phyloP scores from a whole-genome alignment of 2,113 vertebrate genomes.

The Henicopernis longicauda region DNA sequence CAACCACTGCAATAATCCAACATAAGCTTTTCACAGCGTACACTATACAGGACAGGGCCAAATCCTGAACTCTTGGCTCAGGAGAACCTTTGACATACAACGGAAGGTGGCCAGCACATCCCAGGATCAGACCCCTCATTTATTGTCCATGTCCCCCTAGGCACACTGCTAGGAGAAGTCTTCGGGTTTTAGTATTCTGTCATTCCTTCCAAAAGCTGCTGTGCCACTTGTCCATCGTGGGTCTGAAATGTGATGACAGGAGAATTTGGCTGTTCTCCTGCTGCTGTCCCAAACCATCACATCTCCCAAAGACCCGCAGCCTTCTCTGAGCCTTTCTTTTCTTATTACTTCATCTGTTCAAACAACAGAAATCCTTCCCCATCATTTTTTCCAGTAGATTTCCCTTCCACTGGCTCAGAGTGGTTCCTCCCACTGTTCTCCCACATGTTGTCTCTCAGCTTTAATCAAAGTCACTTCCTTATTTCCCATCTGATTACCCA shows the following conservation, averaged over 20 bases:
- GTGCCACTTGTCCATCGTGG: not conserved
- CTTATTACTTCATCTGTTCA: slow-evolving; percentile 9
- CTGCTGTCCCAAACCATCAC: slow-evolving; percentile 33
- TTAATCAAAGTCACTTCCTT: slow-evolving; percentile 45
- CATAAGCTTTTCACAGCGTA: not conserved
- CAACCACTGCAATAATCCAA: not conserved
- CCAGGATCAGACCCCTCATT: not conserved
- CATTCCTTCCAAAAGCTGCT: not conserved
- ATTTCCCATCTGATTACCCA: slow-evolving; percentile 41
- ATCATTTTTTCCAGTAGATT: slow-evolving; percentile 11
- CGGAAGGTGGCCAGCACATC: not conserved
- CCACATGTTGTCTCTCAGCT: slow-evolving; percentile 51
- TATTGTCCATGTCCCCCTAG: not conserved
- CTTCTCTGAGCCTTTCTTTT: not conserved
- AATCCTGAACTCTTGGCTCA: not conserved
- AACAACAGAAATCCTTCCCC: slow-evolving; percentile 15
- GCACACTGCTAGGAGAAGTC: not conserved
- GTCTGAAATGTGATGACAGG: not conserved
- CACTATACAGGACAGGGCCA: not conserved
- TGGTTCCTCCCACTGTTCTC: slow-evolving; percentile 35
- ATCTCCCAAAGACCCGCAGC: not conserved
- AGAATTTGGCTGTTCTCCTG: slow-evolving; percentile 3
- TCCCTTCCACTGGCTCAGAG: slow-evolving; percentile 11
- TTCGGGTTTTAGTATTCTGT: not conserved
- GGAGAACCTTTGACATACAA: not conserved